Conservation (phyloP, 2,797 vertebrate species). For the Sciaenops ocellatus region DNA sequence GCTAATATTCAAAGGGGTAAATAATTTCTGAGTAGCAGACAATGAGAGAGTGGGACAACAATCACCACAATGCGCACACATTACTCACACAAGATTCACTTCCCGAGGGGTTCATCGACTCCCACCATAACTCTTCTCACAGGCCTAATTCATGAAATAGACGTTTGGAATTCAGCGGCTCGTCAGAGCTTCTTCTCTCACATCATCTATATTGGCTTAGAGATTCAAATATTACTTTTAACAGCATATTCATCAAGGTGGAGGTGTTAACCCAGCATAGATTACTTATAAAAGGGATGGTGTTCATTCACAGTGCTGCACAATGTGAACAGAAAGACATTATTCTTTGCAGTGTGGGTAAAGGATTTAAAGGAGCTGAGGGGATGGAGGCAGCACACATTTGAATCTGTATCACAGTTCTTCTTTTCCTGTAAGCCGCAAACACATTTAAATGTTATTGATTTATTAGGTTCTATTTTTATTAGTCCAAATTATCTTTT, state of each 20-base stretch:
- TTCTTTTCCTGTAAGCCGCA: neutral
- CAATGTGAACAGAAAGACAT: constrained; percentile 26
- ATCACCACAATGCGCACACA: constrained; percentile 54
- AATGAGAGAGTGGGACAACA: constrained; percentile 68
- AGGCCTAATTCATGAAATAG: constrained; percentile 51
- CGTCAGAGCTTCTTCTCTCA: constrained; percentile 42
- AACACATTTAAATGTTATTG: neutral
- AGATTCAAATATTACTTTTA: constrained; percentile 64
- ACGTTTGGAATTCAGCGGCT: constrained; percentile 44
- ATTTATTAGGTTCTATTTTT: neutral
- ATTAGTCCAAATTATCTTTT: constrained; percentile 4
- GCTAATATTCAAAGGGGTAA: constrained; percentile 74
- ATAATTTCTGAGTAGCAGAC: constrained; percentile 70
- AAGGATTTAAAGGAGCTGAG: constrained; percentile 27
- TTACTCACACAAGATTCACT: constrained; percentile 62
- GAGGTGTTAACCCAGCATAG: constrained; percentile 38
- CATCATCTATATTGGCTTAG: constrained; percentile 60
- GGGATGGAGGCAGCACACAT: constrained; percentile 26
- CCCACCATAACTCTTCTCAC: constrained; percentile 59
- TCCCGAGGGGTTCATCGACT: constrained; percentile 41
- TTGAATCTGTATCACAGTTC: constrained; percentile 15
- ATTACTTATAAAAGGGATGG: constrained; percentile 49
- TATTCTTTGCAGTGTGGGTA: constrained; percentile 30
- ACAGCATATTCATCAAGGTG: constrained; percentile 60
- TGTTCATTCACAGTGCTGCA: constrained; percentile 32